Evolutionary conservation across 2,797 vertebrate species (phyloP).

Genomic region (Phyllotis vaccarum): DNA sequence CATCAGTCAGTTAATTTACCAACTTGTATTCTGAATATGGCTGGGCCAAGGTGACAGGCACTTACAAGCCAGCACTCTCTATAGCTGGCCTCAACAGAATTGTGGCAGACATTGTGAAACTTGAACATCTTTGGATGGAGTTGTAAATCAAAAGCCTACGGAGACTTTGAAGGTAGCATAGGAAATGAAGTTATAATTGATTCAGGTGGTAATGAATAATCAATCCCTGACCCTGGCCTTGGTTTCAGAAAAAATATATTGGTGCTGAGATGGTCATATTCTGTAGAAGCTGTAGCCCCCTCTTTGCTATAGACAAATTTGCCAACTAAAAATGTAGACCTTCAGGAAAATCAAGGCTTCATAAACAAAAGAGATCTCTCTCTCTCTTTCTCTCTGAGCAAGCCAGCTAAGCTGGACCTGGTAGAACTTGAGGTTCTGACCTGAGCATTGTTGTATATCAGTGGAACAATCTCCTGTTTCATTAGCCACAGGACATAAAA

Average conservation of each 20-base stretch:
- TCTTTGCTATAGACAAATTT: background rate
- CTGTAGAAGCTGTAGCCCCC: background rate
- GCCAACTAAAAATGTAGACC: background rate
- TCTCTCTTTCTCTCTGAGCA: too few species aligned
- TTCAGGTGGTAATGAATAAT: conserved; percentile 32
- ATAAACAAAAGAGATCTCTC: too few species aligned
- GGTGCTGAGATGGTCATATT: background rate
- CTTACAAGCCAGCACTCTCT: background rate
- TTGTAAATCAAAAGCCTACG: background rate
- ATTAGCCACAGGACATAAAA: background rate
- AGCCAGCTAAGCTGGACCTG: background rate
- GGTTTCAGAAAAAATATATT: conserved; percentile 25
- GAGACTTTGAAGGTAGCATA: background rate
- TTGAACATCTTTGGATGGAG: background rate
- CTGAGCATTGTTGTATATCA: background rate
- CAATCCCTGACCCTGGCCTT: conserved; percentile 9
- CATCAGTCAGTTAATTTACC: too few species aligned
- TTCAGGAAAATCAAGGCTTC: background rate
- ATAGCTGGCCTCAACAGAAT: background rate
- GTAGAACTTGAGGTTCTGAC: background rate
- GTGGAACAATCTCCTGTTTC: background rate
- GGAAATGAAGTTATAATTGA: conserved; percentile 50
- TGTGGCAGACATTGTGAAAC: background rate
- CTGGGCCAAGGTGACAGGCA: background rate
- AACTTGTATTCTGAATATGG: background rate